Evolutionary conservation across 2,113 vertebrate genomes (phyloP).

Genomic region (Lipophrys pholis): DNA sequence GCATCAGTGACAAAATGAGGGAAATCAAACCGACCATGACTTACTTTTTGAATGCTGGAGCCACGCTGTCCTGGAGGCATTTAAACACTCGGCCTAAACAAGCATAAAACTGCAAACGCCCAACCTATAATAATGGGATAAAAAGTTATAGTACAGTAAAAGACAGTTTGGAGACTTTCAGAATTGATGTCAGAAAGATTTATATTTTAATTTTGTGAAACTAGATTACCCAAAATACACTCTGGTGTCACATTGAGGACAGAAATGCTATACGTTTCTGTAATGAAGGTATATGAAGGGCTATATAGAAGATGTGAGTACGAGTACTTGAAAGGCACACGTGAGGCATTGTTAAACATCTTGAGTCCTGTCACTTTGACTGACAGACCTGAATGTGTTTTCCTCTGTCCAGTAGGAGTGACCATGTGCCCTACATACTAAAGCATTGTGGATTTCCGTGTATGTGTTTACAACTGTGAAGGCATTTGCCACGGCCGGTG

Average conservation of each 20-base stretch:
- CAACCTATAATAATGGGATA: slow-evolving; percentile 25
- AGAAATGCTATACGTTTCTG: neutral
- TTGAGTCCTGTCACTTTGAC: slow-evolving; percentile 15
- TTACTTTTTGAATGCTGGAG: slow-evolving; percentile 4
- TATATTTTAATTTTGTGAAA: neutral
- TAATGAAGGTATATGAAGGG: slow-evolving; percentile 19
- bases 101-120: slow-evolving; percentile 26
- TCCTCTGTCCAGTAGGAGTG: neutral
- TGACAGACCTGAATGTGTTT: slow-evolving; percentile 7
- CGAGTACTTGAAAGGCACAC: slow-evolving; percentile 1
- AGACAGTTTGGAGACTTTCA: slow-evolving; percentile 23
- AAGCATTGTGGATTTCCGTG: slow-evolving; percentile 2
- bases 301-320: neutral
- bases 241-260: slow-evolving; percentile 13
- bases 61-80: slow-evolving; percentile 5
- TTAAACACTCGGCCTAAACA: slow-evolving; percentile 24
- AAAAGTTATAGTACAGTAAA: slow-evolving; percentile 15
- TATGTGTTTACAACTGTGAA: neutral
- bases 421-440: slow-evolving; percentile 11
- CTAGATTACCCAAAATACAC: neutral
- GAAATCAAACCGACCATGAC: slow-evolving; percentile 22
- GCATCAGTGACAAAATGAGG: slow-evolving; percentile 27
- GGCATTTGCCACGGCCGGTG: slow-evolving; percentile 20
- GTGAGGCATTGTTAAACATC: neutral
- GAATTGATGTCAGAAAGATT: slow-evolving; percentile 22